Conservation (phyloP, 64 coral and sea anemone genomes). For the Stichodactyla mertensii region DNA sequence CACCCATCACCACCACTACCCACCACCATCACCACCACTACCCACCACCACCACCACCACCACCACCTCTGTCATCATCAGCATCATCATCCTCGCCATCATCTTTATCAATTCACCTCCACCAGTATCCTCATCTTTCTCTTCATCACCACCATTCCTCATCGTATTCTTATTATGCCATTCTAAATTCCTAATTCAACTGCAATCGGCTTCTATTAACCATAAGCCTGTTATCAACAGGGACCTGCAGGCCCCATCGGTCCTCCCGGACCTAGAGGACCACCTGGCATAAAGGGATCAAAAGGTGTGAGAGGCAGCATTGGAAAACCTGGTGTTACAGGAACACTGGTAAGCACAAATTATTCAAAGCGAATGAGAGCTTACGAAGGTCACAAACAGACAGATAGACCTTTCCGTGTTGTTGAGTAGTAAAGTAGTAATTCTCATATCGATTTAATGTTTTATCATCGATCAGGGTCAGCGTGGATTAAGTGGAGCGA, state of each 20-base stretch:
- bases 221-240: not conserved
- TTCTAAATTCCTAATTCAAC: too few relatives aligned
- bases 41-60: not conserved
- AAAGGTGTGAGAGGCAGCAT: constrained; percentile 26
- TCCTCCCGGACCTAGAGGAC: constrained; percentile 25
- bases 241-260: constrained; percentile 28
- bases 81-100: not conserved
- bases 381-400: too few relatives aligned
- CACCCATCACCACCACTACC: too few relatives aligned
- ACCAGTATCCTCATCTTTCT: not conserved
- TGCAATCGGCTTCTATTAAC: too few relatives aligned
- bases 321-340: constrained; percentile 38
- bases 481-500: not conserved
- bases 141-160: not conserved
- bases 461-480: constrained; percentile 22
- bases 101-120: not conserved
- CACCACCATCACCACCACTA: too few relatives aligned
- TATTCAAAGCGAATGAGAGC: not conserved
- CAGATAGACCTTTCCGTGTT: too few relatives aligned
- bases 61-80: not conserved
- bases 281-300: constrained; percentile 24
- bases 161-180: too few relatives aligned
- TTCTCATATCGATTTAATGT: not conserved
- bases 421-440: too few relatives aligned
- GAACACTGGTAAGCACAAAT: constrained; percentile 15